Evolutionary conservation across 2,113 vertebrate species (phyloP), one percentile per base, ranked within the genome.

Genomic region (Poeciliopsis prolifica): DNA sequence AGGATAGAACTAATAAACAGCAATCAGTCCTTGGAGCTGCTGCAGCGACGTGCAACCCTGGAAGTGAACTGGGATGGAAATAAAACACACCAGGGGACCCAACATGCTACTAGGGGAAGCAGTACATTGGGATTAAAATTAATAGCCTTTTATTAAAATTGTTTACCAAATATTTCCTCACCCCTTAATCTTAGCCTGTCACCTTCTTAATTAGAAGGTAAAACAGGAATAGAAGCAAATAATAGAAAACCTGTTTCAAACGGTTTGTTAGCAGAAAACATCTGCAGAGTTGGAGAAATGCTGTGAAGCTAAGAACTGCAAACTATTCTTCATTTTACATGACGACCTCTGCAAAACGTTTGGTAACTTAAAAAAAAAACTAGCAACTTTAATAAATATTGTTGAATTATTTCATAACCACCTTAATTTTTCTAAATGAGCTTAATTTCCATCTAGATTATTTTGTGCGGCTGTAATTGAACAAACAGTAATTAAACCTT

Each of bases 401-500:
- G 72, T 22, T 61, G 74, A 48, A 71, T 82, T 61, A 3, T 82
- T 82, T 76, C 70, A 71, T 70, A 54, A 75, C 60, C 28, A 74
- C 54, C 17, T 67, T 75, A 58, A 65, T 72, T 78, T 48, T 70
- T 31, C 31, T 29, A 79, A 75, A 83, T 70, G 30, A 81, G 40
- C 70, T 61, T 65, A 80, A 80, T 76, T 74, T 37, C 29, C 2
- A 2, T 61, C 40, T 74, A 62, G 26, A 73, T 78, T 80, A 66
- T 74, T 78, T 66, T 14, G 71, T 83, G 65, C 68, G 73, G 69
- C 40, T 74, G 5, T 80, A 78, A 81, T 68, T 85, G 40, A 11
- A 88, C 79, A 72, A 85, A 75, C 60, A 74, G 14, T 65, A 54
- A 81, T 44, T 72, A 75, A 84, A 76, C 58, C 70, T 22, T 4